Evolutionary conservation across 2,113 vertebrate genomes (phyloP), one percentile per base, ranked within the genome.

Genomic region (Crotophaga sulcirostris): DNA sequence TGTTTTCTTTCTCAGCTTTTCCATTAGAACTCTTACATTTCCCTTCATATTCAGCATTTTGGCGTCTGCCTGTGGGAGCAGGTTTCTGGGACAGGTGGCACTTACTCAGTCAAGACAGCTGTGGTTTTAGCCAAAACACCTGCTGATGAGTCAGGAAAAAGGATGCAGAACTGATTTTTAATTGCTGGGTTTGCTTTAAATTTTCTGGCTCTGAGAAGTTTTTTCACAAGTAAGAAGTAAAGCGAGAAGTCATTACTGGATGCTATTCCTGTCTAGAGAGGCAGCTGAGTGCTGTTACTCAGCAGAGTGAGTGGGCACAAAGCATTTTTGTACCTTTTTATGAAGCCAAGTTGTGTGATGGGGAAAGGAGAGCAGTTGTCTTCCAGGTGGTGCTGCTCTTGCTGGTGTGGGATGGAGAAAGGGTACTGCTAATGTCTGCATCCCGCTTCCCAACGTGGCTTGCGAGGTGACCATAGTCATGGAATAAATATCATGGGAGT

Each of bases 391-490:
- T 21, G 26, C 40, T 79, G 44, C 18, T 25, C 21, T 29, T 6
- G n/a, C n/a, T 51, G 64, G 51, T 29, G 26, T 67, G 77, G 58
- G 33, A 40, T 68, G 72, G 16, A 84, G 55, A 31, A 69, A 49
- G 24, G 36, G 7, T 55, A 14, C 5, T 66, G 44, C 29, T 34
- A 3, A 34, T 28, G 11, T n/a, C 38, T 58, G 17, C 40, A 52
- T 86, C 42, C 56, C 1, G 9, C 75, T 83, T 63, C 42, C 47
- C 42, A 47, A 2, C 15, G 6, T 0, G 1, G 29, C 18, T 52
- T 33, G 34, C 1, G 4, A 54, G 44, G 34, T 59, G 47, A 59
- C 7, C 2, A 0, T 0, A 29, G 18, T 6, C 11, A 11, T 1
- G 6, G 73, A 60, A 64, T 29, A 31, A 69, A 90, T 28, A 13